phyloP scores from a whole-genome alignment of 92 coral and sea anemone genomes.

The Virgularia gustaviana region DNA sequence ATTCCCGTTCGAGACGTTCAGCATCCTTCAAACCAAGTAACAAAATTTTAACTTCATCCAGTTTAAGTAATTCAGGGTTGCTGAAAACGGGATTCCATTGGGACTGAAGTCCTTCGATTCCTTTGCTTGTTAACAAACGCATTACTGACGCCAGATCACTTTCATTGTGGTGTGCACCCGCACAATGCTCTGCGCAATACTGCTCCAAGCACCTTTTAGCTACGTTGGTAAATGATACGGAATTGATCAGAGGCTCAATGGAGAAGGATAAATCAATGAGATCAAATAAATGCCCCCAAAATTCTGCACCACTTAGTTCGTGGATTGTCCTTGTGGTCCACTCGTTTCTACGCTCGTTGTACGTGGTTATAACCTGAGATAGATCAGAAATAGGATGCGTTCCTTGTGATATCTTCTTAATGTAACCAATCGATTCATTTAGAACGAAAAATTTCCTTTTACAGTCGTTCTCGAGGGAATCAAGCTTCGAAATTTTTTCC shows the following conservation, averaged over 20 bases:
- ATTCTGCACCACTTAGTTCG: conserved; percentile 26
- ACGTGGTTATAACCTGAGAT: neutral
- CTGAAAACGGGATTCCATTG: conserved; percentile 35
- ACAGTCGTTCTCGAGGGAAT: neutral
- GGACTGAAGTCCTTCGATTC: conserved; percentile 10
- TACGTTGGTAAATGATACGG: conserved; percentile 55
- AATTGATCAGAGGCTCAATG: conserved; percentile 25
- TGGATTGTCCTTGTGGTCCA: conserved; percentile 6
- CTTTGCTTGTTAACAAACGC: conserved; percentile 3
- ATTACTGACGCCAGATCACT: conserved; percentile 8
- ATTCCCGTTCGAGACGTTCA: conserved; percentile 54
- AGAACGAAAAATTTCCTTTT: conserved; percentile 3
- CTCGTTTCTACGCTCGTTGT: conserved; percentile 2
- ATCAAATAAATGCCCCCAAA: conserved; percentile 62
- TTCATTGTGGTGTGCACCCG: neutral
- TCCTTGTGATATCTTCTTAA: conserved; percentile 9
- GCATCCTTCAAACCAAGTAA: conserved; percentile 34
- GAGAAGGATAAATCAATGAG: conserved; percentile 38
- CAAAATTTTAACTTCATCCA: conserved; percentile 39
- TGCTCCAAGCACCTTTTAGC: conserved; percentile 39
- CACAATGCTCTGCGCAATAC: neutral
- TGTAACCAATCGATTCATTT: conserved; percentile 4
- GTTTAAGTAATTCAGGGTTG: conserved; percentile 21
- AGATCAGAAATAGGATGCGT: neutral
- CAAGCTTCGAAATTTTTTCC: conserved; percentile 4